Percentiles rank a stretch among this genome's conserved stretches.
Conservation (phyloP, 2,113 vertebrate species). For the Oncorhynchus masou region DNA sequence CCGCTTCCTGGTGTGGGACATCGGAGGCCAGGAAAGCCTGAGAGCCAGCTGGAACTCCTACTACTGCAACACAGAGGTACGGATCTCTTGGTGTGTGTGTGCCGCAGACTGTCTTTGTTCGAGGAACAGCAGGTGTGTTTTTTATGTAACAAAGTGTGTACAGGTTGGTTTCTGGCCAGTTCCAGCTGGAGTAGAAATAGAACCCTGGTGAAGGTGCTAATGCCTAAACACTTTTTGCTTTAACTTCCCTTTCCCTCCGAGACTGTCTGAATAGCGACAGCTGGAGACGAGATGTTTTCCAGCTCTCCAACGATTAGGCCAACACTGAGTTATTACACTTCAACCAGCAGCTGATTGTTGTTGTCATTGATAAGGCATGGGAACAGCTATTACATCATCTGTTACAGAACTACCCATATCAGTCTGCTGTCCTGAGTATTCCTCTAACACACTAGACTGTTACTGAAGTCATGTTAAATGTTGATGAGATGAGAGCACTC, state of each 20-base stretch:
- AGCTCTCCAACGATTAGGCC: not conserved
- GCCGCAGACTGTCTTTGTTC: not conserved
- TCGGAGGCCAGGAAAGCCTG: conserved; percentile 81
- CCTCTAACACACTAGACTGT: too few species aligned
- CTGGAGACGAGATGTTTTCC: not conserved
- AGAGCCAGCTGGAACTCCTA: conserved; percentile 79
- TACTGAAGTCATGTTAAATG: not conserved
- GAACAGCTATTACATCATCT: not conserved
- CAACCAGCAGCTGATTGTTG: not conserved
- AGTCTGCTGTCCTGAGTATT: not conserved
- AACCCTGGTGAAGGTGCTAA: not conserved
- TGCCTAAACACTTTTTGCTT: not conserved
- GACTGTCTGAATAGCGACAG: not conserved
- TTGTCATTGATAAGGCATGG: not conserved
- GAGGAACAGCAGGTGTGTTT: not conserved
- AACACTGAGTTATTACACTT: not conserved
- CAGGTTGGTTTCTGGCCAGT: not conserved
- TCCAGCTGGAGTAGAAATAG: not conserved
- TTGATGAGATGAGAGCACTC: not conserved
- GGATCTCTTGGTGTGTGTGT: not conserved
- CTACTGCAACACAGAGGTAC: conserved; percentile 82
- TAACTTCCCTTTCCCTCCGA: not conserved
- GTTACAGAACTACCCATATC: not conserved
- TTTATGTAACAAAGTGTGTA: not conserved
- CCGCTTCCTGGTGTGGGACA: conserved; percentile 84